These are phyloP conservation scores for Akabosia matsudoensis DNA, from an alignment of 1,140 invertebrate genomes.

Conservation along the genomic window DNA sequence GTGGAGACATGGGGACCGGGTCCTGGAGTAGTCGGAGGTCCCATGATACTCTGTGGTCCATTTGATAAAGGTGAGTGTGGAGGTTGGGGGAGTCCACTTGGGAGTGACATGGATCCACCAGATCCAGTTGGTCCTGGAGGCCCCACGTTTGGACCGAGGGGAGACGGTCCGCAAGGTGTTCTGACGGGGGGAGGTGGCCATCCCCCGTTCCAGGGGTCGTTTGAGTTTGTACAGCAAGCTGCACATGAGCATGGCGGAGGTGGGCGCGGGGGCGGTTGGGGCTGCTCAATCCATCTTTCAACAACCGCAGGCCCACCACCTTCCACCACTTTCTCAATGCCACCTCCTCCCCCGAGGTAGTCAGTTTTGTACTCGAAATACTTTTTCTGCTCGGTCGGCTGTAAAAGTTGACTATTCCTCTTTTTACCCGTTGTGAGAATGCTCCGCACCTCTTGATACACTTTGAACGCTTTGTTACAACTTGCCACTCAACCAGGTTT, in stretches of 20 bases:
- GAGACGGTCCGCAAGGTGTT: conserved; percentile 44
- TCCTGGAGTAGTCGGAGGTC: conserved; percentile 43
- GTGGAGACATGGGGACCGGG: conserved; percentile 39
- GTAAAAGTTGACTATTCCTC: conserved; percentile 42
- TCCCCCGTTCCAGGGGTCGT: conserved; percentile 20
- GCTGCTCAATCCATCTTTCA: conserved; percentile 43
- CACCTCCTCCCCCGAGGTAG: conserved; percentile 42
- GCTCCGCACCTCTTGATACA: conserved; percentile 5
- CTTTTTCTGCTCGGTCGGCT: conserved; percentile 44
- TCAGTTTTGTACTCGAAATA: conserved; percentile 47
- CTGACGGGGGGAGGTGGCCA: conserved; percentile 32
- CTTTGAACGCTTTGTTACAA: neutral
- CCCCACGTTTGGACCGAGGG: conserved; percentile 40
- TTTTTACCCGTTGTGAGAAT: conserved; percentile 47
- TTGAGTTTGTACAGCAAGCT: conserved; percentile 40
- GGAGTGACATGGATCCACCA: conserved; percentile 37
- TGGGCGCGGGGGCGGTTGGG: conserved; percentile 41
- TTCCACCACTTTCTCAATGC: conserved; percentile 37
- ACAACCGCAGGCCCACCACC: conserved; percentile 47
- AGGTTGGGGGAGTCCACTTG: conserved; percentile 34
- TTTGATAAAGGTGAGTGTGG: conserved; percentile 43
- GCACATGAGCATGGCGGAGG: conserved; percentile 44
- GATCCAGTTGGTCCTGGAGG: conserved; percentile 33
- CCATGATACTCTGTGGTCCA: conserved; percentile 46
- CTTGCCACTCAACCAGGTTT: neutral